Evolutionary conservation across 2,888 invertebrate species (phyloP), one percentile per base, ranked within the genome.

Genomic region (Caenorhabditis sp.): DNA sequence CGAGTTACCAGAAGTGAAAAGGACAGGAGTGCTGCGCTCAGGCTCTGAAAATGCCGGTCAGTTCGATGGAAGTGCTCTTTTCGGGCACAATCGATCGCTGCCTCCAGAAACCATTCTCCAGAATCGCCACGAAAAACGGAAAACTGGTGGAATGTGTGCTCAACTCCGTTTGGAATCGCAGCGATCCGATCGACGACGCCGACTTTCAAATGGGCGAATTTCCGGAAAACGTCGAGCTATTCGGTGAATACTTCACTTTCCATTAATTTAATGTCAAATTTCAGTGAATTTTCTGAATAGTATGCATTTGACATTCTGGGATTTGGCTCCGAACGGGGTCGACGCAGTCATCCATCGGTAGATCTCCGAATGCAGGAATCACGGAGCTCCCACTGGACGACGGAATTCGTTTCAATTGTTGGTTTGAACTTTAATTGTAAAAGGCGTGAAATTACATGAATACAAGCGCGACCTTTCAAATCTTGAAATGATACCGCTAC

Each of bases 221-320:
- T 24, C 53, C 50, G 13, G 55, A 65, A n/a, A 46, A 55, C 13
- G 39, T 43, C 1, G 55, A 55, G n/a, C 15, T 55, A 4, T 66
- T 62, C 8, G 62, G 62, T 62, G 24, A 37, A 5, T 4, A 13
- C 17, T 4, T 52, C n/a, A n/a, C 26, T 26, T 22, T n/a, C 24
- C 6, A 24, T 27, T n/a, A 17, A 22, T 17, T 32, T 20, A 9
- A 20, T 45, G 9, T n/a, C 11, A 13, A 22, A 15, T 63, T 58
- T 22, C 50, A 68, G 66, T 56, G 20, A 27, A 58, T 13, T 22
- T 58, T 20, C 41, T 68, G 24, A 68, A 68, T 17, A 50, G 30
- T 22, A 24, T 41, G 26, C 58, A 68, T 27, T 30, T 30, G 6
- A 43, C 58, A 11, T 68, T 68, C n/a, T 68, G 68, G 68, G 15